Evolutionary conservation across 2,888 invertebrate genomes (phyloP), one percentile per base, ranked within the genome.

Genomic region (Diabrotica balteata): DNA sequence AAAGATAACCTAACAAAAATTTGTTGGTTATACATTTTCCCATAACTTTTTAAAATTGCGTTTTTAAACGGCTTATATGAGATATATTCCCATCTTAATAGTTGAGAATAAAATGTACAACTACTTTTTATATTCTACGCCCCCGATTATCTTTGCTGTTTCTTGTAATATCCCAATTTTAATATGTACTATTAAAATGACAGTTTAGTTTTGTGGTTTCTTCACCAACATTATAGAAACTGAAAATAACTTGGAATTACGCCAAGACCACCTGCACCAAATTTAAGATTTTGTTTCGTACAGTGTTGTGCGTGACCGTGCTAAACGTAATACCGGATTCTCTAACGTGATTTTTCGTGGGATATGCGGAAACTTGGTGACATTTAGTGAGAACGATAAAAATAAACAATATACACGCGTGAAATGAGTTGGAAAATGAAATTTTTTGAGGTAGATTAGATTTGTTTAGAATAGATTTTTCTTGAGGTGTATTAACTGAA

Each of bases 231-330:
- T 57, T 59, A 63, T 59, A 66, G 46, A 32, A 32, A 60, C 70
- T 75, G 62, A 75, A 79, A 80, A 79, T 80, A 78, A 77, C 78
- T 78, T 80, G 78, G 79, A 76, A 57, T 53, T 51, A 54, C 71
- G 77, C 79, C 80, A 79, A 76, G 76, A 75, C 76, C 77, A 79
- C 79, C 77, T 77, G 76, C 68, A 72, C 64, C 49, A 51, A 62
- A 65, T 75, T 67, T 63, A 46, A 70, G 72, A 71, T 71, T 75
- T 72, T 72, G 71, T 77, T 63, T 75, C 64, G 60, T 10, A 55
- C 43, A 54, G 55, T 32, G 3, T 32, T 32, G 32, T 62, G 62
- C 69, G 73, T 66, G 67, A 70, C 68, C 71, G 66, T 60, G 65
- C 55, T 46, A 64, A 54, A 54, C 63, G 68, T 63, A 68, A 69